Evolutionary conservation across 2,113 vertebrate genomes (phyloP), one percentile per base, ranked within the genome.

Genomic region (Melanocharis versteri): DNA sequence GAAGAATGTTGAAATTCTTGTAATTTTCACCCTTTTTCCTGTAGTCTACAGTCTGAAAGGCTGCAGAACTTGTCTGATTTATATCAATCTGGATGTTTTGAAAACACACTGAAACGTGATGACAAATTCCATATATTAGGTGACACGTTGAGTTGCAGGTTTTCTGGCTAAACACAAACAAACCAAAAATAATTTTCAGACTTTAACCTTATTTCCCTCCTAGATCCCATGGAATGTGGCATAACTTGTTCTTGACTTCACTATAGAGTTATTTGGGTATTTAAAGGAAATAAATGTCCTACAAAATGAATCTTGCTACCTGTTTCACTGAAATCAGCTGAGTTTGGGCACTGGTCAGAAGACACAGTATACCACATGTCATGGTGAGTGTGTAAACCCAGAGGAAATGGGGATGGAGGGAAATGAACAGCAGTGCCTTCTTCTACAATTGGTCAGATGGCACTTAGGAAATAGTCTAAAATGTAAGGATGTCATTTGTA

Each of bases 281-380:
- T 40, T 42, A 78, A 75, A 45, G 7, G 17, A 70, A 65, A n/a
- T 40, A 44, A 57, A 61, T 73, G 27, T 23, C 5, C 18, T 61
- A 7, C 4, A 15, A 26, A n/a, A 13, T 62, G 33, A 45, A 26
- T 71, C 22, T 83, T 75, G 22, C 28, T n/a, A 3, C 10, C 33
- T 10, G 2, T 33, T 89, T 70, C 16, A 35, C 9, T 40, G 71
- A 35, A 66, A 33, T 39, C 40, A 81, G 16, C 8, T 50, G 48
- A 40, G 6, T 72, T 70, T 87, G 37, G 40, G 8, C 22, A 23
- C 11, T 26, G 35, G 1, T 47, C 35, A 56, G 73, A 23, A 72
- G 17, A 33, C 11, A 14, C 0, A 5, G 11, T 15, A 4, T 31
- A 30, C 2, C 5, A 5, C 2, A 47, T 64, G 26, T 40, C 48